These are phyloP conservation scores for Harmothoe impar DNA, from an alignment of 2,888 invertebrate species.

Conservation along the genomic window DNA sequence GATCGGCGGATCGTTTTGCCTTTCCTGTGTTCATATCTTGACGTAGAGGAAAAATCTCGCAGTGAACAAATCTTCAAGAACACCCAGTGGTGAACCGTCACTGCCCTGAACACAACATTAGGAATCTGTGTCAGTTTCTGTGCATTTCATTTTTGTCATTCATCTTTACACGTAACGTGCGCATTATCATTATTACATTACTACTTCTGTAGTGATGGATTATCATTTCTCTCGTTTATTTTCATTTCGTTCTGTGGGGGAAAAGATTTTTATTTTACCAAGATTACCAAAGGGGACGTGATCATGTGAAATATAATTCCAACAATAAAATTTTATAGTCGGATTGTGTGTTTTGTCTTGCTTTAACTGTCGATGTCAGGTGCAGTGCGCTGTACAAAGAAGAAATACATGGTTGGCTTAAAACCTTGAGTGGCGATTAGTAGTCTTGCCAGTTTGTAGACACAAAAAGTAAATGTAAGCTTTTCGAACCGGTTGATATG, in stretches of 20 bases:
- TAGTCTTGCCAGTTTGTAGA: no score
- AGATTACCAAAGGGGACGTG: no score
- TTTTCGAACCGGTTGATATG: no score
- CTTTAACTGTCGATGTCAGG: no score
- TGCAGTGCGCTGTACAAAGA: no score
- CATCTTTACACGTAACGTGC: background rate
- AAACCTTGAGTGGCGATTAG: no score
- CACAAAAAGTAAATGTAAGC: no score
- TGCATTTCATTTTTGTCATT: constrained; percentile 50
- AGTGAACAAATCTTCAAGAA: background rate
- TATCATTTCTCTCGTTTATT: constrained; percentile 10
- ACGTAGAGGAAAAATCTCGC: background rate
- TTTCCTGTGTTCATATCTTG: no score
- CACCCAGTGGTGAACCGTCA: background rate
- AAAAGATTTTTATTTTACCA: background rate
- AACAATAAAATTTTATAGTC: background rate
- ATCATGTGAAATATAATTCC: constrained; percentile 1
- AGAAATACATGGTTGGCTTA: no score
- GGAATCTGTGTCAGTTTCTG: background rate
- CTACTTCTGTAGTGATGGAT: background rate
- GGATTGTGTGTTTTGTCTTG: background rate
- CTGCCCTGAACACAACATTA: background rate
- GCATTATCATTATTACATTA: constrained; percentile 17
- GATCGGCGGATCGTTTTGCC: no score
- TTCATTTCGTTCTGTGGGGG: constrained; percentile 2